Conservation (phyloP, 2,113 vertebrate species). For the Irena cyanogastra region DNA sequence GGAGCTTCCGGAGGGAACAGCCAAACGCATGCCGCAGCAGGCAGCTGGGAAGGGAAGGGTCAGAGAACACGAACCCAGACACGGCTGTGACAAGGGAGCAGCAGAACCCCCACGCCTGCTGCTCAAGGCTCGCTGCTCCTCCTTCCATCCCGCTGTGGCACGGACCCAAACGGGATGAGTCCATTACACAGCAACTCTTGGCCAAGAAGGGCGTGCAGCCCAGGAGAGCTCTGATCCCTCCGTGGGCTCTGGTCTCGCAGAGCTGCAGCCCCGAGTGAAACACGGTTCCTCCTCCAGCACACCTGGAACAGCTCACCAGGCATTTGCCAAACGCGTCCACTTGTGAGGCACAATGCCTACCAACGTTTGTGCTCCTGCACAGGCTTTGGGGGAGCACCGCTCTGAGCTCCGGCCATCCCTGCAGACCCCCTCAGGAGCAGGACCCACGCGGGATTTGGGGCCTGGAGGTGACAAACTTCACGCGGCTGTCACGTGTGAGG, state of each 20-base stretch:
- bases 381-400: not conserved
- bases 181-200: fast-evolving
- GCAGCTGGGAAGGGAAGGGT: fast-evolving
- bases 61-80: too few species aligned
- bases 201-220: fast-evolving
- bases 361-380: fast-evolving
- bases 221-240: fast-evolving
- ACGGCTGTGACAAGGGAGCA: not conserved
- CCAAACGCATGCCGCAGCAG: not conserved
- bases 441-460: not conserved
- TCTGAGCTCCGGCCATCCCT: not conserved
- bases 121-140: not conserved
- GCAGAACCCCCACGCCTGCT: not conserved
- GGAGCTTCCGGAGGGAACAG: not conserved
- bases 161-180: fast-evolving
- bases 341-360: fast-evolving
- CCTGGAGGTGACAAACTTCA: not conserved
- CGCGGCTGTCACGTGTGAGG: not conserved
- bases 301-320: not conserved
- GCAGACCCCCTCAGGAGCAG: too few species aligned
- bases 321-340: fast-evolving
- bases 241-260: fast-evolving
- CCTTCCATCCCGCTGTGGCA: fast-evolving
- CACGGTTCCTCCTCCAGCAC: fast-evolving
- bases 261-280: not conserved